These are phyloP conservation scores for Anastrepha obliqua DNA, from an alignment of 1,140 invertebrate genomes.

Conservation along the genomic window DNA sequence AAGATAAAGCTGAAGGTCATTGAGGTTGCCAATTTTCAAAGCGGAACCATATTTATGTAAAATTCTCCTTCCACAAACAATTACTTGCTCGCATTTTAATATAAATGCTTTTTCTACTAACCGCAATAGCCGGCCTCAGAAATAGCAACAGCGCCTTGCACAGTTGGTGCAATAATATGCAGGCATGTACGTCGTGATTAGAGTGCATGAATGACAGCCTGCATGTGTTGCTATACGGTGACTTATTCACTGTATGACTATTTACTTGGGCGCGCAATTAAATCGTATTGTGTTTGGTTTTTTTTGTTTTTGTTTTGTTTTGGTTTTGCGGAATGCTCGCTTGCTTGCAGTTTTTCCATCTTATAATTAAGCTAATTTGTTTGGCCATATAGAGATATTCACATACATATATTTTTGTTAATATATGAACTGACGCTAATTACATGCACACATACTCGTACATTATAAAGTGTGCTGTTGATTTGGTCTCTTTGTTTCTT, in stretches of 20 bases:
- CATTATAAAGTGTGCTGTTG: too few species aligned
- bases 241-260: not conserved
- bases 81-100: not conserved
- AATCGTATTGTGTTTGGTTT: not conserved
- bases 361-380: slow-evolving; percentile 30
- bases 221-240: not conserved
- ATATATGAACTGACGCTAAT: not conserved
- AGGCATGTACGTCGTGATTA: not conserved
- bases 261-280: not conserved
- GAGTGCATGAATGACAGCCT: not conserved
- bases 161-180: not conserved
- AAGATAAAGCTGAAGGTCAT: not conserved
- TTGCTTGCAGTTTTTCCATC: not conserved
- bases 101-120: not conserved
- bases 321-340: not conserved
- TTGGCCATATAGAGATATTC: not conserved
- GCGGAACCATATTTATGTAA: not conserved
- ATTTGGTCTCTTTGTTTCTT: too few species aligned
- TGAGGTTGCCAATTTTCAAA: not conserved
- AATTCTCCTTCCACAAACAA: not conserved
- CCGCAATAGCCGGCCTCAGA: not conserved
- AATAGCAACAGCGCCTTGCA: not conserved
- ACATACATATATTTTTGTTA: not conserved
- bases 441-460: too few species aligned
- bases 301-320: not conserved